Evolutionary conservation across 37 sponge, comb jelly and placozoan genomes (phyloP), one percentile per base, ranked within the genome.

Genomic region (Hormiphora californensis): DNA sequence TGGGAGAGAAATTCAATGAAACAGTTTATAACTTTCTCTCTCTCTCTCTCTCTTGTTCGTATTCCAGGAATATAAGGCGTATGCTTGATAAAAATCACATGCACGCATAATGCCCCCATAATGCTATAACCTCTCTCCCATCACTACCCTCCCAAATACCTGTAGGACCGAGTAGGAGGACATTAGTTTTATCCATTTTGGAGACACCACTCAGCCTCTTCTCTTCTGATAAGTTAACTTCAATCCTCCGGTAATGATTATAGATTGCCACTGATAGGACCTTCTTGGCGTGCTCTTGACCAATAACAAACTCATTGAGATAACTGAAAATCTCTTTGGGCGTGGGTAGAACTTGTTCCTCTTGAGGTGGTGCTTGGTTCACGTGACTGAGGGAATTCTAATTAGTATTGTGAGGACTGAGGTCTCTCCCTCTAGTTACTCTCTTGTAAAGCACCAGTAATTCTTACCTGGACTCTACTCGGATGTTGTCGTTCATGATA

Each of bases 211-310:
- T 43, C 9, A 73, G 46, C 38, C 81, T 27, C 27, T 73, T 73
- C 5, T 33, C 43, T 30, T 73, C 81, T 5, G 81, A 39, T 28
- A 73, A 41, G 44, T 73, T 73, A 0, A 73, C 28, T 86, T 39
- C 23, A 8, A 97, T 87, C 5, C 99, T 62, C 90, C 94, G 95
- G 93, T 95, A 98, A 69, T 98, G 99, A 73, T 98, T 98, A 85
- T 98, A 98, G 37, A 95, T 94, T 1, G 96, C 96, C 30, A 98
- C 99, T 40, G 99, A 95, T 27, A 98, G 63, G 4, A 98, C 91
- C 88, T 93, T 98, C 92, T 98, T 98, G 12, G 99, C 90, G 32
- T 86, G 87, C 23, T 92, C 86, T 57, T 98, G 99, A 15, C 99
- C 99, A 35, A 98, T 87, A 41, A 98, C 95, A 90, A 90, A 91